Conservation (phyloP, 2,888 invertebrate genomes). For the Heteropelma amictum region DNA sequence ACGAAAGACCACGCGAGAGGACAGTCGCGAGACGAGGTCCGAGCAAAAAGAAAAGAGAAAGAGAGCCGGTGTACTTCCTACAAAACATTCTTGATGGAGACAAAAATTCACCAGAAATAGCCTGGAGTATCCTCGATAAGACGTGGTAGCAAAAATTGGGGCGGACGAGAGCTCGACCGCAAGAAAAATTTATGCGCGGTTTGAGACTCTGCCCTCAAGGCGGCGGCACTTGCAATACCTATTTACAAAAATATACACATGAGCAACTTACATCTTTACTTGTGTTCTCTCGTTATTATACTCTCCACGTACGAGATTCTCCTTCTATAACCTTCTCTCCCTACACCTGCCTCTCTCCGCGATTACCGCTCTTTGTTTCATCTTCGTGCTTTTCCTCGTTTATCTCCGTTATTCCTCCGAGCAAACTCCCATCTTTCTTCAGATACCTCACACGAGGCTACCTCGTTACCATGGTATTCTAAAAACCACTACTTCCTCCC, state of each 20-base stretch:
- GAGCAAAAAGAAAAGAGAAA: constrained; percentile 8
- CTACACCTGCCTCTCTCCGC: constrained; percentile 45
- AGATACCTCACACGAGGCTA: constrained; percentile 58
- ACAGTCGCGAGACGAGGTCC: background rate
- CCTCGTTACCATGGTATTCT: constrained; percentile 60
- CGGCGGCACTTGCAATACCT: constrained; percentile 75
- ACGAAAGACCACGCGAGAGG: background rate
- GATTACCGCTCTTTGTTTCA: constrained; percentile 43
- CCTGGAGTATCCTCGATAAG: constrained; percentile 70
- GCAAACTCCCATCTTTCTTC: constrained; percentile 59
- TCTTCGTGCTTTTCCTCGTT: constrained; percentile 42
- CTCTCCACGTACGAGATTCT: constrained; percentile 36
- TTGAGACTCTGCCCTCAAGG: constrained; percentile 69
- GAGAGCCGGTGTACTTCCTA: constrained; percentile 5
- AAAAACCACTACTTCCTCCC: constrained; percentile 72
- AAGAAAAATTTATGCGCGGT: constrained; percentile 54
- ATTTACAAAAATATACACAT: constrained; percentile 78
- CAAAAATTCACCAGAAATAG: constrained; percentile 62
- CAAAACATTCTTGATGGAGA: constrained; percentile 50
- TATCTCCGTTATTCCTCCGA: constrained; percentile 47
- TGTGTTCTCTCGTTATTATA: constrained; percentile 55
- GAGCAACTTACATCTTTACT: constrained; percentile 75
- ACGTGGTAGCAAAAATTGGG: constrained; percentile 75
- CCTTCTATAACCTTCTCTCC: constrained; percentile 19
- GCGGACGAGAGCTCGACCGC: constrained; percentile 63